These are phyloP conservation scores for Mythimna impura DNA, from an alignment of 2,888 invertebrate genomes.

Conservation along the genomic window DNA sequence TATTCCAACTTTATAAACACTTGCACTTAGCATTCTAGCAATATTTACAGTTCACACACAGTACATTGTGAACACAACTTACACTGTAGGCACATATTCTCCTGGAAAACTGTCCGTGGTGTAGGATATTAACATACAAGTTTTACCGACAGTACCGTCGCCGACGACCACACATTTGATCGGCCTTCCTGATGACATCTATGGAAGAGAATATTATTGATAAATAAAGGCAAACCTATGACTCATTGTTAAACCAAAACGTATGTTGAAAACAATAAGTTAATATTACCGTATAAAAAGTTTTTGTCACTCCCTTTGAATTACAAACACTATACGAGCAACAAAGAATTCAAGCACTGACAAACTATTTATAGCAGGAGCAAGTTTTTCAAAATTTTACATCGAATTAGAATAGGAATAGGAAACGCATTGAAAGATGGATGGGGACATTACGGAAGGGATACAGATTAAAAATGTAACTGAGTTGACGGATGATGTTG, in stretches of 20 bases:
- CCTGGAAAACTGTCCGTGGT: slow-evolving; percentile 98
- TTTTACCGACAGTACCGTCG: slow-evolving; percentile 98
- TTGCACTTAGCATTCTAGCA: background rate
- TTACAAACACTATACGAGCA: slow-evolving; percentile 52
- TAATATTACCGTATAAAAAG: slow-evolving; percentile 65
- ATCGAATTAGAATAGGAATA: slow-evolving; percentile 72
- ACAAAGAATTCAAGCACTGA: slow-evolving; percentile 52
- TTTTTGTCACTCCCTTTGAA: slow-evolving; percentile 49
- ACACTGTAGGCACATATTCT: slow-evolving; percentile 98
- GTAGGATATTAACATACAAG: slow-evolving; percentile 98
- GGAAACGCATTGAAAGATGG: slow-evolving; percentile 80
- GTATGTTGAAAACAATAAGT: slow-evolving; percentile 71
- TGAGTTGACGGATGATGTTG: slow-evolving; percentile 61
- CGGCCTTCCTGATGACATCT: slow-evolving; percentile 97
- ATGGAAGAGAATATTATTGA: slow-evolving; percentile 77
- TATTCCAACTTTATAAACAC: slow-evolving; percentile 17
- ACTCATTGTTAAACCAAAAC: slow-evolving; percentile 81
- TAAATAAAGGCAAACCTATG: slow-evolving; percentile 84
- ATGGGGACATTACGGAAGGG: slow-evolving; percentile 61
- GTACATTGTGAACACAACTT: slow-evolving; percentile 84
- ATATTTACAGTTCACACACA: slow-evolving; percentile 35
- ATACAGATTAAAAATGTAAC: slow-evolving; percentile 62
- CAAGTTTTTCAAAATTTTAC: slow-evolving; percentile 65
- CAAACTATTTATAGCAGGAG: slow-evolving; percentile 57
- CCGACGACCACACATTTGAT: slow-evolving; percentile 98